These are phyloP conservation scores for Drosophila ezoana DNA, from an alignment of 2,888 invertebrate species.

Conservation along the genomic window DNA sequence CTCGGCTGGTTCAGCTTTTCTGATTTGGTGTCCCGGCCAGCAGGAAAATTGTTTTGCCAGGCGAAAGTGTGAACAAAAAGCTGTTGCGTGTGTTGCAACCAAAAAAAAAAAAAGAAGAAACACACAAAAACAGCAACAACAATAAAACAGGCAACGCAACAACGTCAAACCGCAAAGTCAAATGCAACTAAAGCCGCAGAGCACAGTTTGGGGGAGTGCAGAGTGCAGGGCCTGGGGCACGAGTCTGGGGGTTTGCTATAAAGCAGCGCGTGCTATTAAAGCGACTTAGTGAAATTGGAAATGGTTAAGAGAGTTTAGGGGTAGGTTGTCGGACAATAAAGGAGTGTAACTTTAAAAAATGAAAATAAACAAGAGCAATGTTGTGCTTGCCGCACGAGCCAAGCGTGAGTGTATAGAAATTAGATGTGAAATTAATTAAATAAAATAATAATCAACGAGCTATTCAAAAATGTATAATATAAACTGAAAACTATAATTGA, in stretches of 20 bases:
- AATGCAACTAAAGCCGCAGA: conserved; percentile 79
- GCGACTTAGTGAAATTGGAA: conserved; percentile 52
- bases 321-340: conserved; percentile 16
- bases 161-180: conserved; percentile 81
- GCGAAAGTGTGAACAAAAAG: conserved; percentile 83
- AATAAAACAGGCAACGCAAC: conserved; percentile 53
- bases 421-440: neutral
- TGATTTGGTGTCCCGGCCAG: conserved; percentile 54
- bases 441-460: neutral
- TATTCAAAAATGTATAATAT: no score
- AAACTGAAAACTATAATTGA: conserved; percentile 26
- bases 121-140: conserved; percentile 50
- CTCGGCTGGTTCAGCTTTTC: conserved; percentile 44
- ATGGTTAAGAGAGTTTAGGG: conserved; percentile 13
- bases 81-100: conserved; percentile 76
- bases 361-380: neutral
- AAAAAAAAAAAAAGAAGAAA: conserved; percentile 42
- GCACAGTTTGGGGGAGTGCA: conserved; percentile 49
- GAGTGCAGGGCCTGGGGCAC: conserved; percentile 4
- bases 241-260: conserved; percentile 18
- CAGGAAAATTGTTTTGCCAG: conserved; percentile 77
- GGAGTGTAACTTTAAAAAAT: conserved; percentile 2
- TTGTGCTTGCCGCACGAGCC: neutral
- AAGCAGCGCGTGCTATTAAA: conserved; percentile 57
- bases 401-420: neutral